Evolutionary conservation across 2,113 vertebrate species (phyloP), one percentile per base, ranked within the genome.

Genomic region (Nanorana parkeri): DNA sequence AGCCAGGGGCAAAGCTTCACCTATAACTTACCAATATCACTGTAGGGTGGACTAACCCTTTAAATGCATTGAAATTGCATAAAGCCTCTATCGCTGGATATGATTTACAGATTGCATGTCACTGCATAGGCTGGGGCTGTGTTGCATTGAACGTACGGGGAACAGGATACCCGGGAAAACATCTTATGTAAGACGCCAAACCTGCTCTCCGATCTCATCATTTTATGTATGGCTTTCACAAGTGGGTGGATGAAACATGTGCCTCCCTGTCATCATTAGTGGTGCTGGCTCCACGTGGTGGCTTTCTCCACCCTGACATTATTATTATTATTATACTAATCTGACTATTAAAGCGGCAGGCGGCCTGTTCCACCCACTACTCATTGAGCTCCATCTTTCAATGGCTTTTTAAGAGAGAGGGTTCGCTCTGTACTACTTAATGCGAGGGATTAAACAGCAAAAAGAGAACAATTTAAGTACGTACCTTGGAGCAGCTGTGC

Each of bases 401-500:
- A 23, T 20, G 1, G 8, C 19, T 52, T 41, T 52, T 51, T n/a
- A n/a, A 17, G 23, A 4, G 11, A 17, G 4, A 8, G 21, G 17
- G 19, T 68, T 23, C 36, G 17, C 68, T n/a, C 68, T 24, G 28
- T 41, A 8, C 19, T n/a, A 29, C 20, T 65, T 65, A 17, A 21
- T 51, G 68, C 17, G 68, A 51, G n/a, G 68, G 41, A 23, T 68
- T 68, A 68, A 68, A 68, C 17, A n/a, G 36, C 41, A 29, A 29
- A 21, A 60, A 1, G 13, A 47, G 13, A 47, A 47, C 2, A 47
- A 47, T 4, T 36, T 4, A 4, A 6, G 32, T 36, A 47, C 3
- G 13, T 13, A 47, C 8, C 41, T 15, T 47, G 11, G 41, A 13
- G 41, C 41, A 1, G 41, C 41, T 15, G 41, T 47, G 41, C 41